phyloP scores from a whole-genome alignment of 2,888 invertebrate genomes.

The Dicycla oo region DNA sequence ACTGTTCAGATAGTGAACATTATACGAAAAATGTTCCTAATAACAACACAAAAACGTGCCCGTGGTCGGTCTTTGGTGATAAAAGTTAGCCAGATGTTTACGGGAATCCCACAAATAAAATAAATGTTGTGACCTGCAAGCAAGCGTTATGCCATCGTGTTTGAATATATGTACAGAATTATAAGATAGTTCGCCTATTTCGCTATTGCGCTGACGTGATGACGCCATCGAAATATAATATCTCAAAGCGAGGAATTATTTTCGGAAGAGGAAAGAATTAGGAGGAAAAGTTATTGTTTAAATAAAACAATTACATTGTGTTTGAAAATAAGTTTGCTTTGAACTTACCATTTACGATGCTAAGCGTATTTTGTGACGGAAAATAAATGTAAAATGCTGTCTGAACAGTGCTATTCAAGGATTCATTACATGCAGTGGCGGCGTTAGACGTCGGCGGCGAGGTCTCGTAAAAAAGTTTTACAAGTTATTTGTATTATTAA shows the following conservation, averaged over 20 bases:
- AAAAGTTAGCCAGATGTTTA: constrained; percentile 20
- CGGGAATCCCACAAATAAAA: constrained; percentile 18
- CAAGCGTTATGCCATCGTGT: constrained; percentile 23
- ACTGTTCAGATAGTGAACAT: constrained; percentile 50
- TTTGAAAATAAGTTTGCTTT: neutral
- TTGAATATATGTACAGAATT: constrained; percentile 10
- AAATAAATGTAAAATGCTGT: constrained; percentile 2
- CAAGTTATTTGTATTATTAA: too few species aligned
- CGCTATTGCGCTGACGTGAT: neutral
- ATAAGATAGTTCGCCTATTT: neutral
- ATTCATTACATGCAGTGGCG: too few species aligned
- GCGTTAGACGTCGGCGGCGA: too few species aligned
- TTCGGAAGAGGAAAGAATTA: neutral
- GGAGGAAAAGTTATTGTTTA: constrained; percentile 8
- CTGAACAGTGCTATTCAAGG: constrained; percentile 46
- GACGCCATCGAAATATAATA: neutral
- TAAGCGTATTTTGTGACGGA: neutral
- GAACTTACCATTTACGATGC: neutral
- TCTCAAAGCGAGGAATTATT: constrained; percentile 4
- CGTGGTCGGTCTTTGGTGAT: neutral
- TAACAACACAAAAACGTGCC: neutral
- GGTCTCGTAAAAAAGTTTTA: too few species aligned
- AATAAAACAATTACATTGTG: constrained; percentile 10
- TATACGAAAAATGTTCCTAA: neutral
- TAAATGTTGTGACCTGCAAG: constrained; percentile 30